Percentiles rank a stretch among this genome's conserved stretches.
These are phyloP conservation scores for Argyresthia goedartella DNA, from an alignment of 2,888 invertebrate species.

Conservation along the genomic window DNA sequence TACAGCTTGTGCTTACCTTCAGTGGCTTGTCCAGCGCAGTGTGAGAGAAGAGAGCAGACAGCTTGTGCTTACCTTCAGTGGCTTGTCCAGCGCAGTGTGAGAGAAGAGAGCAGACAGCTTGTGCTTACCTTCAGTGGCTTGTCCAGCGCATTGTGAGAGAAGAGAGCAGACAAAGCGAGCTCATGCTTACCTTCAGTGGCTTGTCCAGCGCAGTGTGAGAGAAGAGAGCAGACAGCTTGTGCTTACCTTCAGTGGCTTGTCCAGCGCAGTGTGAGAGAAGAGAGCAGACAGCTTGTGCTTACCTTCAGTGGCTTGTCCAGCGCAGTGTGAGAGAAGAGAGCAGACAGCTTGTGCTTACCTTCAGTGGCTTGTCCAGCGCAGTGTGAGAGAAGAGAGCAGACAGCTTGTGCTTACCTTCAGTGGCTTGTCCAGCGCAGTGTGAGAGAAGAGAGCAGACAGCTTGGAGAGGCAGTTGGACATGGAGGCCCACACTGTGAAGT, in stretches of 20 bases:
- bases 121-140: too few relatives aligned
- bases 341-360: conserved; percentile 81
- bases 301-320: conserved; percentile 79
- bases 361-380: too few relatives aligned
- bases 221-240: conserved; percentile 81
- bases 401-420: too few relatives aligned
- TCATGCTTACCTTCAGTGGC: conserved; percentile 65
- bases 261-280: too few relatives aligned
- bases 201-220: conserved; percentile 84
- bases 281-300: too few relatives aligned
- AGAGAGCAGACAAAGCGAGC: too few relatives aligned
- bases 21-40: too few relatives aligned
- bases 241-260: too few relatives aligned
- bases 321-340: conserved; percentile 84
- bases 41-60: too few relatives aligned
- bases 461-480: conserved; percentile 84
- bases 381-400: too few relatives aligned
- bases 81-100: conserved; percentile 81
- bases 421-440: conserved; percentile 80
- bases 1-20: conserved; percentile 81
- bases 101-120: conserved; percentile 82
- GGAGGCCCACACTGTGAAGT: conserved; percentile 95
- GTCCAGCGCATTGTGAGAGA: too few relatives aligned
- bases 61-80: too few relatives aligned
- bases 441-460: conserved; percentile 81